Evolutionary conservation across 2,113 vertebrate genomes (phyloP).

Genomic region (Campylomormyrus numenius): DNA sequence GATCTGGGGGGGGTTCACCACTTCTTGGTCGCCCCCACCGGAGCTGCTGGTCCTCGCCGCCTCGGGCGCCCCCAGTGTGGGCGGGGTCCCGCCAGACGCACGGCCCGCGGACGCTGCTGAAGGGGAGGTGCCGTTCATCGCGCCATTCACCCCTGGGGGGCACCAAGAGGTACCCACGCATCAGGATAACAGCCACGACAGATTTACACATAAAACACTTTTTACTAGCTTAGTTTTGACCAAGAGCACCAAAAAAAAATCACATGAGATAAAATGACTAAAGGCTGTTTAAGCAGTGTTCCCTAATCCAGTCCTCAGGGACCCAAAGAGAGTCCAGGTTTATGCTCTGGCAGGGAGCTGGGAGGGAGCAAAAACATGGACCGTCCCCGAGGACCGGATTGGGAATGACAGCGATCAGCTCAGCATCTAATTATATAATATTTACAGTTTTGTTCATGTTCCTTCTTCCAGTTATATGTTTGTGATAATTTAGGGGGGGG

Average conservation of each 20-base stretch:
- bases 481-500: not conserved
- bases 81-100: slow-evolving; percentile 63
- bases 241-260: not conserved
- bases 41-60: slow-evolving; percentile 64
- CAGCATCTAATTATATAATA: not conserved
- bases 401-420: not conserved
- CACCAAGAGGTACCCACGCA: not conserved
- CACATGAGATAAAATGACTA: not conserved
- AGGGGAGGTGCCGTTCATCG: slow-evolving; percentile 77
- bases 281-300: not conserved
- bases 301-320: not conserved
- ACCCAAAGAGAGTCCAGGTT: not conserved
- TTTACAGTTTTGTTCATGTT: not conserved
- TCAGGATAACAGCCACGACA: not conserved
- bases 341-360: no score
- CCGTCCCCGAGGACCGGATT: not conserved
- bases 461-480: not conserved
- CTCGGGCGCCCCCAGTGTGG: slow-evolving; percentile 57
- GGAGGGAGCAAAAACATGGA: no score
- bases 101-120: slow-evolving; percentile 65
- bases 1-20: slow-evolving; percentile 61
- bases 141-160: slow-evolving; percentile 79
- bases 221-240: not conserved
- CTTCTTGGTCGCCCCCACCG: slow-evolving; percentile 64
- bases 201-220: not conserved